These are phyloP conservation scores for Drosophila saltans DNA, from an alignment of 1,140 invertebrate species.

Conservation along the genomic window DNA sequence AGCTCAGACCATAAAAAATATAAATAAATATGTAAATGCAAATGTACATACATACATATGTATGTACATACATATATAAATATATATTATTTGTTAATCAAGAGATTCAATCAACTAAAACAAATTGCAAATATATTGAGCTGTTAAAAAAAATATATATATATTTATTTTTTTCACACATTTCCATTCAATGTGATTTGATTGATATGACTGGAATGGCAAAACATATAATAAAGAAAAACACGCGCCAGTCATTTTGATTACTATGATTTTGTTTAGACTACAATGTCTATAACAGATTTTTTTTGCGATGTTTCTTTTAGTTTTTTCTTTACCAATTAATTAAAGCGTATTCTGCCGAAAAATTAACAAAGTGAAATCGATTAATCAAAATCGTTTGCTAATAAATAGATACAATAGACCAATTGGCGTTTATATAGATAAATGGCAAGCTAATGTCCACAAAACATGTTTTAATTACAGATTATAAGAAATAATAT, in stretches of 20 bases:
- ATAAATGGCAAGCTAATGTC: constrained; percentile 1
- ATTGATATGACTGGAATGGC: constrained; percentile 6
- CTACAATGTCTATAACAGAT: constrained; percentile 12
- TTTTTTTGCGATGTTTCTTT: constrained; percentile 2
- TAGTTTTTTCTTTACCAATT: constrained; percentile 10
- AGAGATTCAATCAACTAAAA: constrained; percentile 11
- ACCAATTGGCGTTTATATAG: constrained; percentile 3
- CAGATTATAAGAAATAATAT: background rate
- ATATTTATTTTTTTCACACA: constrained; percentile 5
- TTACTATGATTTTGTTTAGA: constrained; percentile 24
- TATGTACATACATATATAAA: background rate
- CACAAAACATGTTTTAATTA: constrained; percentile 1
- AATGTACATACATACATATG: background rate
- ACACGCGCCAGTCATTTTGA: constrained; percentile 27
- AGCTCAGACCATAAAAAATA: constrained; percentile 30
- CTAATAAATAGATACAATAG: constrained; percentile 10
- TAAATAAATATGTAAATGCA: constrained; percentile 6
- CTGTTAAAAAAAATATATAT: background rate
- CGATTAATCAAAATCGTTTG: constrained; percentile 13
- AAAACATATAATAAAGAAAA: background rate
- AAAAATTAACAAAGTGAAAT: constrained; percentile 9
- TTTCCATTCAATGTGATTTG: background rate
- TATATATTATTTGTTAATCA: background rate
- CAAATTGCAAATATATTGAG: constrained; percentile 6
- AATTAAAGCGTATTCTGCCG: constrained; percentile 13